Conservation (phyloP, 2,888 invertebrate genomes). For the Hofmannophila pseudospretella region DNA sequence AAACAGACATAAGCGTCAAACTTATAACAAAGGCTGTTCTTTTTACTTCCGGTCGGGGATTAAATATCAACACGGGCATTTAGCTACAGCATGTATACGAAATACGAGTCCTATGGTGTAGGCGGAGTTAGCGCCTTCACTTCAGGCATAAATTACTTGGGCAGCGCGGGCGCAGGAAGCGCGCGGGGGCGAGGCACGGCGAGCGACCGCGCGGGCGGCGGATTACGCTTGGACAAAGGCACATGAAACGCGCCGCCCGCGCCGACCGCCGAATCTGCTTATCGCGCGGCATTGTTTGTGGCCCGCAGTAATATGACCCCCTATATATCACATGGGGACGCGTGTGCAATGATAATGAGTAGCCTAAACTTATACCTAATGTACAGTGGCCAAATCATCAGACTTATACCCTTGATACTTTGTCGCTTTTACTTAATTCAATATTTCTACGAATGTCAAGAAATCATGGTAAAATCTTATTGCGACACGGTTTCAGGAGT, state of each 20-base stretch:
- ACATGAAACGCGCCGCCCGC: conserved; percentile 72
- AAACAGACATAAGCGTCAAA: too few species aligned
- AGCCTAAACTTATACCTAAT: too few species aligned
- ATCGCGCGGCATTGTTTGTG: conserved; percentile 68
- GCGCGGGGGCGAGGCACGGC: conserved; percentile 9
- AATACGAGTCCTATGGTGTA: conserved; percentile 19
- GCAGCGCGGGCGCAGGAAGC: background rate
- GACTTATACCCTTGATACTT: too few species aligned
- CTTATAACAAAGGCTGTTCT: too few species aligned
- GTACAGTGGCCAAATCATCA: too few species aligned
- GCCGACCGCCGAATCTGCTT: conserved; percentile 71
- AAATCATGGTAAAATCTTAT: too few species aligned
- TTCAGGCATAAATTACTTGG: background rate
- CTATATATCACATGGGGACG: conserved; percentile 64
- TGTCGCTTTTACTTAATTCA: too few species aligned
- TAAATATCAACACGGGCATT: too few species aligned
- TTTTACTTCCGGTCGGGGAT: too few species aligned
- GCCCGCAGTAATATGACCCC: conserved; percentile 58
- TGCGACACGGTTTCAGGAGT: too few species aligned
- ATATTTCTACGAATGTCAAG: too few species aligned
- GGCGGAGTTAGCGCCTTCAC: conserved; percentile 21
- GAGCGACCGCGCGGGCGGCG: conserved; percentile 37
- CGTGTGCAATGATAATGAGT: conserved; percentile 34
- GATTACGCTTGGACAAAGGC: conserved; percentile 67
- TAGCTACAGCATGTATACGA: too few species aligned